Conservation (phyloP, 2,888 invertebrate genomes). For the Tachystola acroxantha region DNA sequence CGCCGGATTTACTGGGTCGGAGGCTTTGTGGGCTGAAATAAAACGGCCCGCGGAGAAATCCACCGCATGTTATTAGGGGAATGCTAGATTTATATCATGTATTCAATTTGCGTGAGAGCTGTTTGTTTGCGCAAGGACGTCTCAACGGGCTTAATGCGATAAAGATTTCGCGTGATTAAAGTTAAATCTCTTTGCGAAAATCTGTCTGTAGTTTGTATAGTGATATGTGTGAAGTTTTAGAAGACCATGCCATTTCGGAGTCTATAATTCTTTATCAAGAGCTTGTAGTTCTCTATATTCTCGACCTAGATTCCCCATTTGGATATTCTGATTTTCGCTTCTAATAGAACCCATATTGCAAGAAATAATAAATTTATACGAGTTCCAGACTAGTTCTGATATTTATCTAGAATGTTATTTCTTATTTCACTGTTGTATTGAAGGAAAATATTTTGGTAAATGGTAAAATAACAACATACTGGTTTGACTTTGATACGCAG, state of each 20-base stretch:
- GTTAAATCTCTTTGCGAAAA: not conserved
- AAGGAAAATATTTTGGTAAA: too few relatives aligned
- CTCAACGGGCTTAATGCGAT: constrained; percentile 34
- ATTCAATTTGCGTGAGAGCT: constrained; percentile 71
- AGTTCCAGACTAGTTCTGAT: too few relatives aligned
- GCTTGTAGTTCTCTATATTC: not conserved
- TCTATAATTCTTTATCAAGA: not conserved
- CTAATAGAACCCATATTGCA: too few relatives aligned
- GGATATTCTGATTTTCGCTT: too few relatives aligned
- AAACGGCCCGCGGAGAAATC: constrained; percentile 71
- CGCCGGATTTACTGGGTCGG: constrained; percentile 68
- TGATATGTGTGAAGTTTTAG: too few relatives aligned
- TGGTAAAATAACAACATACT: too few relatives aligned
- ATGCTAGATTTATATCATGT: constrained; percentile 70
- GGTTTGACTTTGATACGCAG: too few relatives aligned
- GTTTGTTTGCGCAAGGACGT: constrained; percentile 47
- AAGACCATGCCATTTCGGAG: too few relatives aligned
- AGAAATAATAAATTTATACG: too few relatives aligned
- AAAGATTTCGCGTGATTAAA: constrained; percentile 16
- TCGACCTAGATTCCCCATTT: not conserved
- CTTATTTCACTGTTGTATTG: too few relatives aligned
- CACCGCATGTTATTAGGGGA: constrained; percentile 66
- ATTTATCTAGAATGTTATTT: too few relatives aligned
- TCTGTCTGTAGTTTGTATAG: too few relatives aligned
- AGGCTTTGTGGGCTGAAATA: constrained; percentile 69